Conservation (phyloP, 2,113 vertebrate genomes). For the Macquaria ambigua region DNA sequence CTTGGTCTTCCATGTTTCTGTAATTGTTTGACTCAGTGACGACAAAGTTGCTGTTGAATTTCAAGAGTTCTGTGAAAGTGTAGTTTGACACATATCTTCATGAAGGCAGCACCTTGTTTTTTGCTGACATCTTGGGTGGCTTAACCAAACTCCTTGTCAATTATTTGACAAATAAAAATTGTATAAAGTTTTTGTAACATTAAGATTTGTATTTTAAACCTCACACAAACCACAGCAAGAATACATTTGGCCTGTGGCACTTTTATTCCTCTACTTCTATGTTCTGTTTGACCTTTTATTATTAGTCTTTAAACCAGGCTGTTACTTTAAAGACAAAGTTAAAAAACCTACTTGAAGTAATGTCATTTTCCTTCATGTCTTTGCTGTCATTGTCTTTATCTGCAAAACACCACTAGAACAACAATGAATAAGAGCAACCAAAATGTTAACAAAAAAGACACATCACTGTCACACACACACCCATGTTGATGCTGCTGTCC, state of each 20-base stretch:
- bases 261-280: background rate
- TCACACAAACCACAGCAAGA: background rate
- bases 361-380: conserved; percentile 4
- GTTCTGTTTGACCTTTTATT: background rate
- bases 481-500: conserved; percentile 15
- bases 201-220: background rate
- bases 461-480: conserved; percentile 34
- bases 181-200: no score
- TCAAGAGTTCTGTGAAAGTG: no score
- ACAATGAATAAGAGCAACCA: background rate
- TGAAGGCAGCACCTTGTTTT: no score
- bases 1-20: background rate
- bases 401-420: conserved; percentile 11
- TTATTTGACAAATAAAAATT: background rate
- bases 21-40: background rate
- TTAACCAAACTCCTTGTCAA: background rate
- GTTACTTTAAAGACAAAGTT: background rate
- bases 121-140: background rate
- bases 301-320: background rate
- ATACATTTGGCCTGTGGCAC: background rate
- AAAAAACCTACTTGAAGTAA: conserved; percentile 23
- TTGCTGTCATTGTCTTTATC: background rate
- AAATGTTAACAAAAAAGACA: background rate
- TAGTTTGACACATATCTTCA: background rate
- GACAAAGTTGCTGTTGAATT: background rate